A percentile compares a stretch with the other conserved stretches of the same genome.
phyloP scores from a whole-genome alignment of 2,113 vertebrate species.

The Cygnus buccinator region DNA sequence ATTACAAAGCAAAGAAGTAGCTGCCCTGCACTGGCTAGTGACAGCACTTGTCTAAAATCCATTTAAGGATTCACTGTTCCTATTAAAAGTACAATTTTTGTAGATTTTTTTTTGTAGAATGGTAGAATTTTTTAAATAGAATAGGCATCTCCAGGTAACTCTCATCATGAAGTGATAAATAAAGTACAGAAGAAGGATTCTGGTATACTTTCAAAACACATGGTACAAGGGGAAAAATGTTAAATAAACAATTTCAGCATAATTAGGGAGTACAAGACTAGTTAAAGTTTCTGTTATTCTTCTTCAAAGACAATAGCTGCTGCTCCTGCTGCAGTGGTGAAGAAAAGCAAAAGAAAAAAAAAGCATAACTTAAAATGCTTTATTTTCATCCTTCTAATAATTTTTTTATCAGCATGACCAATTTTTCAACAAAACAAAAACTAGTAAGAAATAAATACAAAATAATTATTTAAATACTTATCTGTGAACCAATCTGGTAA shows the following conservation, averaged over 20 bases:
- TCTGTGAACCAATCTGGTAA: background rate
- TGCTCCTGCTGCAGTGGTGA: background rate
- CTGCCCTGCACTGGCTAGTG: background rate
- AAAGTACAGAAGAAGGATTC: background rate
- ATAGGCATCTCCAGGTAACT: background rate
- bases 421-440: background rate
- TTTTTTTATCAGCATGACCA: background rate
- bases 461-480: background rate
- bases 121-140: background rate
- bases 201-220: background rate
- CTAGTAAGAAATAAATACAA: background rate
- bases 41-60: conserved; percentile 21
- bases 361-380: background rate
- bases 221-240: background rate
- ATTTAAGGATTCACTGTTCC: background rate
- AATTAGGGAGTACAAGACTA: background rate
- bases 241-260: background rate
- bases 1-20: conserved; percentile 31
- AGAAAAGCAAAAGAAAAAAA: background rate
- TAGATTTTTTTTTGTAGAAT: background rate
- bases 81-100: background rate
- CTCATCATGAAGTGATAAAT: background rate
- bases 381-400: background rate
- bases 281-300: background rate
- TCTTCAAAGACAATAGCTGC: background rate